phyloP scores from a whole-genome alignment of 2,888 invertebrate species.

The Agelastica alni region DNA sequence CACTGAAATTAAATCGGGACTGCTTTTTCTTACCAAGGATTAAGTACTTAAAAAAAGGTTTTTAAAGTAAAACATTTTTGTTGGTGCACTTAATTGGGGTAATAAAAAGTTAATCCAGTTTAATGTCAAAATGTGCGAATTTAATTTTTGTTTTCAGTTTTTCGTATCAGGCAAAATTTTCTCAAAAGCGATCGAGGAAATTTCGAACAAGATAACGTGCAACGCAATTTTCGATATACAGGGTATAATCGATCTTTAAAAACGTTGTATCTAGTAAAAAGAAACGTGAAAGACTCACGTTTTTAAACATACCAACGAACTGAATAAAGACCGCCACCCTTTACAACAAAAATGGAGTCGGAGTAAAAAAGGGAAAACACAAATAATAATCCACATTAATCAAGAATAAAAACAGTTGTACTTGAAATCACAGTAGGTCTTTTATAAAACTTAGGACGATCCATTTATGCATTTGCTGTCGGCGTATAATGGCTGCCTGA shows the following conservation, averaged over 20 bases:
- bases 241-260: not conserved
- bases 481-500: constrained; percentile 22
- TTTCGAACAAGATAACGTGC: not conserved
- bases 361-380: not conserved
- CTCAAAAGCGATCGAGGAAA: constrained; percentile 8
- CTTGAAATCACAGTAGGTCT: no score
- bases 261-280: constrained; percentile 8
- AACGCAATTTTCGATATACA: constrained; percentile 3
- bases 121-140: not conserved
- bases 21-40: no score
- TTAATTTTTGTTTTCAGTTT: not conserved
- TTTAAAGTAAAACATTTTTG: constrained; percentile 13
- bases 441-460: not conserved
- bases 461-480: constrained; percentile 28
- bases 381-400: no score
- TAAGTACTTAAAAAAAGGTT: no score
- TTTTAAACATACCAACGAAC: constrained; percentile 13
- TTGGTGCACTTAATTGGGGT: no score
- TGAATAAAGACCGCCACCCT: not conserved
- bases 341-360: not conserved
- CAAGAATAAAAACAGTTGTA: no score
- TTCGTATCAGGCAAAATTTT: not conserved
- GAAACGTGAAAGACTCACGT: constrained; percentile 16
- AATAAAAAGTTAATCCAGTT: no score
- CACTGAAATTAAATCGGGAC: no score